A percentile compares a stretch with the other conserved stretches of the same genome.
Conservation (phyloP, 2,797 vertebrate species). For the Poecile montanus region DNA sequence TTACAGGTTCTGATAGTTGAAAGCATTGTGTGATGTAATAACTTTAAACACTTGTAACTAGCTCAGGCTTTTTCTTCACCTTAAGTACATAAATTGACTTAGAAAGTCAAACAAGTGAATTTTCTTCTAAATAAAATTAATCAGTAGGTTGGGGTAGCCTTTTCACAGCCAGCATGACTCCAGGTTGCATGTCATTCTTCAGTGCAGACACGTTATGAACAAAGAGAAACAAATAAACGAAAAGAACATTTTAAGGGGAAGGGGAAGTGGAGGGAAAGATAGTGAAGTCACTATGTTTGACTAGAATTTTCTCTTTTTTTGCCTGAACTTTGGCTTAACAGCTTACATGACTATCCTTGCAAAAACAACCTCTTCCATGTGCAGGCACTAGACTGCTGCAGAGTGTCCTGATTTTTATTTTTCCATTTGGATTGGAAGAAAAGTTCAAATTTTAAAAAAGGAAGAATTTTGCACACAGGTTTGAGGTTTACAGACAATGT, state of each 20-base stretch:
- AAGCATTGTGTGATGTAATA: neutral
- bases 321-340: neutral
- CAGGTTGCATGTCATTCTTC: neutral
- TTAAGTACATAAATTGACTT: neutral
- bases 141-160: neutral
- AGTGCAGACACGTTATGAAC: neutral
- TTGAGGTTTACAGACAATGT: neutral
- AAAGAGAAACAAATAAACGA: neutral
- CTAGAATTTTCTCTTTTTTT: neutral
- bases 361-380: constrained; percentile 36
- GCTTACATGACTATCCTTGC: neutral
- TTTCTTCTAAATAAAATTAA: neutral
- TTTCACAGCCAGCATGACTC: neutral
- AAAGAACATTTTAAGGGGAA: neutral
- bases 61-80: neutral
- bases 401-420: neutral
- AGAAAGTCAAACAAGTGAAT: neutral
- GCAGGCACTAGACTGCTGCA: neutral
- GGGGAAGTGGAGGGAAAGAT: neutral
- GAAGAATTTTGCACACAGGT: neutral
- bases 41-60: neutral
- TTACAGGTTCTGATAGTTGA: neutral
- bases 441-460: neutral
- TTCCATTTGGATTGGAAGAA: neutral
- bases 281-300: neutral